Evolutionary conservation across 2,888 invertebrate genomes (phyloP).

Genomic region (Sepioteuthis lessoniana): DNA sequence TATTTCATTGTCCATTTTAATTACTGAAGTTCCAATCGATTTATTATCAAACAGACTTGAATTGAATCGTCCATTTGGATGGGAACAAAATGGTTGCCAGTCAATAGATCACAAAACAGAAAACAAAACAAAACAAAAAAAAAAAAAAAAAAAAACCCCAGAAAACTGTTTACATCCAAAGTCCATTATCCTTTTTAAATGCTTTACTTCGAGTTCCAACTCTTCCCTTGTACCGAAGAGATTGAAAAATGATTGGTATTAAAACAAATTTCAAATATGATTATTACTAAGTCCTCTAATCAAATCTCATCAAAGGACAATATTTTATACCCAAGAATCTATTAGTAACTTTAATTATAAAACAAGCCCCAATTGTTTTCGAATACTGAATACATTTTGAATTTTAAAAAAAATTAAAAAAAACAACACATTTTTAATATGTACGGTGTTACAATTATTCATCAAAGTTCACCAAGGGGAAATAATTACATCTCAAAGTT

Average conservation of each 20-base stretch:
- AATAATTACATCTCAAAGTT: not conserved
- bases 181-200: not conserved
- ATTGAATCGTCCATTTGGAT: not conserved
- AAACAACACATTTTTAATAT: no score
- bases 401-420: no score
- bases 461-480: not conserved
- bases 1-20: not conserved
- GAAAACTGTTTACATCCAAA: not conserved
- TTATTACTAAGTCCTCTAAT: not conserved
- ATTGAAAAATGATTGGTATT: not conserved
- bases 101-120: not conserved
- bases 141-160: no score
- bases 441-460: no score
- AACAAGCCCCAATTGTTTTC: no score
- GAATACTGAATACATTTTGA: no score
- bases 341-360: not conserved
- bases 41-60: no score
- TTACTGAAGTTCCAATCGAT: no score
- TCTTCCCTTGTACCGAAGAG: not conserved
- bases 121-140: no score
- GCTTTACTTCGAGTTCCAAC: not conserved
- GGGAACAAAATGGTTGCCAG: slow-evolving; percentile 16
- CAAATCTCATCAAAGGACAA: not conserved
- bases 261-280: not conserved
- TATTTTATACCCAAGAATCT: not conserved